These are phyloP conservation scores for Tetrax tetrax DNA, from an alignment of 2,113 vertebrate genomes.

Conservation along the genomic window DNA sequence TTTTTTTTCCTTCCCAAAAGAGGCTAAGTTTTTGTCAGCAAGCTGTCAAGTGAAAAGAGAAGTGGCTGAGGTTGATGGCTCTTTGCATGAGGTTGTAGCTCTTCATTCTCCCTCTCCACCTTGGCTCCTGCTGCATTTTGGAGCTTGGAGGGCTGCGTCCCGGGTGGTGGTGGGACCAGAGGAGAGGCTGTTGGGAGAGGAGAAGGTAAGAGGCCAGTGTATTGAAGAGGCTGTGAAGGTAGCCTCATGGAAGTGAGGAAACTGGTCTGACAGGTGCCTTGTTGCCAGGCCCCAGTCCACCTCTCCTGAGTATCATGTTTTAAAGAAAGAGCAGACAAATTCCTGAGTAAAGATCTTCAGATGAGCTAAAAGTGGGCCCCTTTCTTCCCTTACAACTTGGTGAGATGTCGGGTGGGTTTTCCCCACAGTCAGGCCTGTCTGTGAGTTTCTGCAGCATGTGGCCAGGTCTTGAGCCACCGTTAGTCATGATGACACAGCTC, in stretches of 20 bases:
- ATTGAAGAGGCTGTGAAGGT: background rate
- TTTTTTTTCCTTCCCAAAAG: background rate
- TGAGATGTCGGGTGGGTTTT: background rate
- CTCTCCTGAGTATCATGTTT: background rate
- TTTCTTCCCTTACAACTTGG: rapidly evolving
- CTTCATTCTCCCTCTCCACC: background rate
- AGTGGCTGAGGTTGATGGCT: rapidly evolving
- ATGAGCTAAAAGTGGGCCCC: rapidly evolving
- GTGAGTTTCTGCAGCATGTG: rapidly evolving
- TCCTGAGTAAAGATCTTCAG: background rate
- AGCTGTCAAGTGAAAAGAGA: background rate
- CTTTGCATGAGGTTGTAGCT: background rate
- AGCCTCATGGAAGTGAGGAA: background rate
- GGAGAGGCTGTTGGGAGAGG: background rate
- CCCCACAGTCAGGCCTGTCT: background rate
- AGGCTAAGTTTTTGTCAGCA: background rate
- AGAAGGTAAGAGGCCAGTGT: background rate
- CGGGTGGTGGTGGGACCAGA: background rate
- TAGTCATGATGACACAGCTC: background rate
- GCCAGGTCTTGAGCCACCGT: background rate
- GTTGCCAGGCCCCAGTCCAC: background rate
- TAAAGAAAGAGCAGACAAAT: background rate
- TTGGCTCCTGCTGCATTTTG: background rate
- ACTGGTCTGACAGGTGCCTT: background rate
- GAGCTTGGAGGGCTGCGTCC: background rate